Base-by-base conservation (phyloP, 2,888 invertebrate species). In the Folsomia candida region DNA sequence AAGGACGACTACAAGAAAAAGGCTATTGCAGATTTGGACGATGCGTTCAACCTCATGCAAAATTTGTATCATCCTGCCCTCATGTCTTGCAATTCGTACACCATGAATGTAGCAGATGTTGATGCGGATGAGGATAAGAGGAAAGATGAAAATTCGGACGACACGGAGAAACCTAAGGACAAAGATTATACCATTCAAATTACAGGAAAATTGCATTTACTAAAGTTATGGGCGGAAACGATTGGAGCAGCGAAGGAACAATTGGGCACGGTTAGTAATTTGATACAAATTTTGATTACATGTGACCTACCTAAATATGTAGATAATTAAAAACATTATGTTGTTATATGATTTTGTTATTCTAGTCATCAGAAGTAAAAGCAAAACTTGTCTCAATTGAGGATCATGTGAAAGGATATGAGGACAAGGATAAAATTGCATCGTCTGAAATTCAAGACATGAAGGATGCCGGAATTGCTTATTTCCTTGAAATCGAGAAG, bases 1-100 rank as follows among this genome's bases (percentile, higher is more conserved):
- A 18, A 14, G 62, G 54, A 54, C 6, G 63, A 29, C n/a, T 73
- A 73, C 69, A 73, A 73, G 22, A 51, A 65, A n/a, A 57, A 47
- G 24, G 71, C 73, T 1, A n/a, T 68, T 20, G 59, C 37, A 2
- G 18, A 37, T 47, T 60, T 73, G 25, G 37, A 47, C 18, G 59
- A 27, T 25, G 63, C 67, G 2, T 51, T 58, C 1, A 63, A 29
- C 4, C 14, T 37, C 3, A 29, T 63, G 24, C 28, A 4, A 14
- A 29, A 63, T 37, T 9, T 18, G 2, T 2, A 37, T 1, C 18
- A 37, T 18, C 63, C 63, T 4, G 20, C 14, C 9, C 18, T 63
- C 22, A 2, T 63, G 29, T 29, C 22, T 6, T 6, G 11, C 6
- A 6, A 57, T 11, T 57, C 57, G 6, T 57, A 18, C 9, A 18